phyloP scores from a whole-genome alignment of 2,888 invertebrate genomes.

The Eupithecia centaureata region DNA sequence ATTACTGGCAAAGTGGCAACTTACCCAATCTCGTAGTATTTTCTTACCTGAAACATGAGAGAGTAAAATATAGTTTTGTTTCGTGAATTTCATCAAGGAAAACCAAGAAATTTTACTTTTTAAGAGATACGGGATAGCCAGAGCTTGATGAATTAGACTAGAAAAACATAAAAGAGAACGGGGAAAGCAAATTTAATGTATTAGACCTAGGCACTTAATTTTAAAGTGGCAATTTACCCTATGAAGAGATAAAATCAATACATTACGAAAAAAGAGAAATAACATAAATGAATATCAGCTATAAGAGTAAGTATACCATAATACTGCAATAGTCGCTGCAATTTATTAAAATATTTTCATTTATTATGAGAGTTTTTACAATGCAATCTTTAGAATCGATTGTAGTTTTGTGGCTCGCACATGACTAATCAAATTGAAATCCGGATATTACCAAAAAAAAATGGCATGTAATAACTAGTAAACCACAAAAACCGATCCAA shows the following conservation, averaged over 20 bases:
- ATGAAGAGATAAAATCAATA: no score
- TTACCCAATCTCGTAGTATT: slow-evolving; percentile 31
- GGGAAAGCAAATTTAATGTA: not conserved
- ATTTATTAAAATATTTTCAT: not conserved
- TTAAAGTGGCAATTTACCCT: no score
- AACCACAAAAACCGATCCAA: slow-evolving; percentile 18
- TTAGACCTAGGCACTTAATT: no score
- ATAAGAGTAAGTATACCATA: no score
- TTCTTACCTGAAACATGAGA: slow-evolving; percentile 38
- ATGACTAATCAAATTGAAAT: not conserved
- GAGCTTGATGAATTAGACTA: no score
- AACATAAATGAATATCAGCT: no score
- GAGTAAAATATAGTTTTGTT: slow-evolving; percentile 36
- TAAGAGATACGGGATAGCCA: not conserved
- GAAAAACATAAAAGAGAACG: no score
- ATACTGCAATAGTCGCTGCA: no score
- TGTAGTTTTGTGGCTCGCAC: not conserved
- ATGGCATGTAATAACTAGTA: not conserved
- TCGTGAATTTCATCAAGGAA: not conserved
- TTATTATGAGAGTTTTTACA: not conserved
- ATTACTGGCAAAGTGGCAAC: slow-evolving; percentile 26
- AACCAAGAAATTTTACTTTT: not conserved
- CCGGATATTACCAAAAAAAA: not conserved
- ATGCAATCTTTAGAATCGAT: not conserved
- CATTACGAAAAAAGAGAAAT: no score